Percentiles rank a stretch among this genome's conserved stretches.
These are phyloP conservation scores for Podotricha telesiphe DNA, from an alignment of 2,888 invertebrate genomes.

Conservation along the genomic window DNA sequence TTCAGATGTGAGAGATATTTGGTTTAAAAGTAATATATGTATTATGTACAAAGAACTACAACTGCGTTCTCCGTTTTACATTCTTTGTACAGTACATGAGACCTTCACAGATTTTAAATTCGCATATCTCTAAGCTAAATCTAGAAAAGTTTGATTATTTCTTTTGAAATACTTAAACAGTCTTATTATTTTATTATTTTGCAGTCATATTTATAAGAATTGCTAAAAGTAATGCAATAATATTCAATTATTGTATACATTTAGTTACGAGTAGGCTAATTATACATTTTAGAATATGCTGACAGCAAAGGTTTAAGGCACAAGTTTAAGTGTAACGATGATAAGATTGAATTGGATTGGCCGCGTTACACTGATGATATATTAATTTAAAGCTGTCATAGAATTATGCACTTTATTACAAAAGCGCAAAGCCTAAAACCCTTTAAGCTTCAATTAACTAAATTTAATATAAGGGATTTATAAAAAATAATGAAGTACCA, in stretches of 20 bases:
- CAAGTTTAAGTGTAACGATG: constrained; percentile 17
- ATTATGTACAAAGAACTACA: too few relatives aligned
- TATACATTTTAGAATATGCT: neutral
- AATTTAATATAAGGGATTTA: constrained; percentile 21
- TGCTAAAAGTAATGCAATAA: too few relatives aligned
- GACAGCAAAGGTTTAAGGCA: neutral
- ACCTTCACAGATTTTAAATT: too few relatives aligned
- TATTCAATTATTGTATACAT: neutral
- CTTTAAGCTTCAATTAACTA: neutral
- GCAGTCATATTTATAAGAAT: too few relatives aligned
- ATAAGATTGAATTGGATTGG: constrained; percentile 11
- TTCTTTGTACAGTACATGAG: too few relatives aligned
- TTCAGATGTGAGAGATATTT: too few relatives aligned
- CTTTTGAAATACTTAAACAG: too few relatives aligned
- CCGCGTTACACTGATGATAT: constrained; percentile 20
- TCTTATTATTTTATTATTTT: too few relatives aligned
- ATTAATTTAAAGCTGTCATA: neutral
- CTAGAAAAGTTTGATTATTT: too few relatives aligned
- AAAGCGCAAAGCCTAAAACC: neutral
- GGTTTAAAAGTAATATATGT: too few relatives aligned
- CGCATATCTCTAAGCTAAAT: too few relatives aligned
- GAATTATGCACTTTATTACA: neutral
- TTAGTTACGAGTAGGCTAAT: neutral
- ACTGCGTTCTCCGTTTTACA: too few relatives aligned
- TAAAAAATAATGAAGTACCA: constrained; percentile 18